phyloP scores from a whole-genome alignment of 1,140 invertebrate species.

The Cecropterus lyciades region DNA sequence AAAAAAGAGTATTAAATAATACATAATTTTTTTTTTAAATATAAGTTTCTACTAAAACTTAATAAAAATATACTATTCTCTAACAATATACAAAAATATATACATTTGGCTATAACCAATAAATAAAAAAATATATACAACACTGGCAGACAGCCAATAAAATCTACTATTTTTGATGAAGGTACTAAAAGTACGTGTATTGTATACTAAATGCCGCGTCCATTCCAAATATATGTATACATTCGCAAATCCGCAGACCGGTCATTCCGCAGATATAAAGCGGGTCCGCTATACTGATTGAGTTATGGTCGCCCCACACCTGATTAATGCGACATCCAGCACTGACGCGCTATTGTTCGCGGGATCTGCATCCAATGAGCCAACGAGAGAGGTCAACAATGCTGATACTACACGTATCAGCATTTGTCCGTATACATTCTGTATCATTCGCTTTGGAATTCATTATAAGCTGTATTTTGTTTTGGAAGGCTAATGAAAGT shows the following conservation, averaged over 20 bases:
- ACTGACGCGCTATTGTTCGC: slow-evolving; percentile 79
- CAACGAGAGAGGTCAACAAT: slow-evolving; percentile 50
- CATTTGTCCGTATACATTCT: slow-evolving; percentile 52
- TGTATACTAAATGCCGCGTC: slow-evolving; percentile 34
- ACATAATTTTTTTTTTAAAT: no score
- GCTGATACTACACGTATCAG: slow-evolving; percentile 51
- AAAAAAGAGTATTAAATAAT: no score
- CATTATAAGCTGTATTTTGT: slow-evolving; percentile 1
- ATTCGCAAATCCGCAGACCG: slow-evolving; percentile 51
- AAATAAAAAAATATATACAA: no score
- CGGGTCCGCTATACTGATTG: slow-evolving; percentile 66
- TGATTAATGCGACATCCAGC: slow-evolving; percentile 80
- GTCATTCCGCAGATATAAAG: slow-evolving; percentile 62
- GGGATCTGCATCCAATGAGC: slow-evolving; percentile 66
- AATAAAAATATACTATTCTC: no score
- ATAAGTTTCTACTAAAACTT: no score
- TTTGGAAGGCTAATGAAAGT: background rate
- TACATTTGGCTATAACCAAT: no score
- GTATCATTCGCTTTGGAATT: slow-evolving; percentile 33
- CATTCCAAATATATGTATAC: slow-evolving; percentile 22
- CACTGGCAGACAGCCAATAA: no score
- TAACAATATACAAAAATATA: no score
- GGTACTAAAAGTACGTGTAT: no score
- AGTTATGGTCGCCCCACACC: slow-evolving; percentile 77
- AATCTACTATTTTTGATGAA: no score